A percentile compares a stretch with the other conserved stretches of the same genome.
Conservation (phyloP, 2,888 invertebrate species). For the Eremobia ochroleuca region DNA sequence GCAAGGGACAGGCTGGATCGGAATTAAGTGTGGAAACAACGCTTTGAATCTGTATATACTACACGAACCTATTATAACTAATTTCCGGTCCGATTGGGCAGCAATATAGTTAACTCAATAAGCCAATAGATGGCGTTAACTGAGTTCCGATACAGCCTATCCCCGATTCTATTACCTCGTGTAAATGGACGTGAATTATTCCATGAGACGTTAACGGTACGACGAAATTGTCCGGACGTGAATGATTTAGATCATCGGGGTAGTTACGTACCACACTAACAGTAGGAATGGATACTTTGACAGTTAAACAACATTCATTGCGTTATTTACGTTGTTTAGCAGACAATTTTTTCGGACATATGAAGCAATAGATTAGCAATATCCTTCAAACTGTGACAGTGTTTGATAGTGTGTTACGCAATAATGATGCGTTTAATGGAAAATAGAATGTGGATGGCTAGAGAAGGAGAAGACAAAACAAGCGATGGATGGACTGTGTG, state of each 20-base stretch:
- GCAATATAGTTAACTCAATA: conserved; percentile 40
- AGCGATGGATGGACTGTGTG: background rate
- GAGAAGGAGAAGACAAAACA: background rate
- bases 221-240: background rate
- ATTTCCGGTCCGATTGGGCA: background rate
- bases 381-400: background rate
- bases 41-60: no score
- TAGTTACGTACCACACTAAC: background rate
- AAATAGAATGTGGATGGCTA: background rate
- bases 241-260: background rate
- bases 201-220: conserved; percentile 12
- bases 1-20: no score
- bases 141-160: conserved; percentile 22
- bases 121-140: conserved; percentile 43
- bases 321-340: background rate
- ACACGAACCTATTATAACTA: background rate
- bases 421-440: background rate
- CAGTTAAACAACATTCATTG: background rate
- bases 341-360: background rate
- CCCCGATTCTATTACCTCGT: conserved; percentile 46
- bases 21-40: no score
- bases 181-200: conserved; percentile 46
- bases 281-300: background rate
- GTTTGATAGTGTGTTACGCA: background rate
- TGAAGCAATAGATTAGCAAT: background rate